Evolutionary conservation across 2,113 vertebrate species (phyloP).

Genomic region (Piaya cayana): DNA sequence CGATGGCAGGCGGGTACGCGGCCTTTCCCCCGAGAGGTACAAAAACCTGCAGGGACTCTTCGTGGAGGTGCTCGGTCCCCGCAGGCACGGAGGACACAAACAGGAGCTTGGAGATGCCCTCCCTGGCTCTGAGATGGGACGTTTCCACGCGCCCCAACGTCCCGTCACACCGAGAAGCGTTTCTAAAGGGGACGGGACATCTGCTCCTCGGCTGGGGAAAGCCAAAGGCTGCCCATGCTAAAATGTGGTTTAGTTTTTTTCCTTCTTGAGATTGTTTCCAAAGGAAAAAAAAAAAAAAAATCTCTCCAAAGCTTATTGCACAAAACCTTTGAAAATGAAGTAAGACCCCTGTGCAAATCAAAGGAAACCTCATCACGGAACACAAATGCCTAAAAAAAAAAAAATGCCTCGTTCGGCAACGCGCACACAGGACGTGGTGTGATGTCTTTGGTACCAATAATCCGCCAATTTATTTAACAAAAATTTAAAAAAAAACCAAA

Average conservation of each 20-base stretch:
- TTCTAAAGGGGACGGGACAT: neutral
- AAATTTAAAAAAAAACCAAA: neutral
- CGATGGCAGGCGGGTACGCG: neutral
- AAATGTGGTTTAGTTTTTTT: slow-evolving; percentile 33
- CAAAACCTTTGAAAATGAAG: slow-evolving; percentile 1
- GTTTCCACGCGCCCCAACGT: neutral
- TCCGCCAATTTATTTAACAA: slow-evolving; percentile 27
- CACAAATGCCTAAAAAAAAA: neutral
- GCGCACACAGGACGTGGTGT: neutral
- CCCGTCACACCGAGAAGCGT: neutral
- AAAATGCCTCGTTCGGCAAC: neutral
- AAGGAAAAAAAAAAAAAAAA: neutral
- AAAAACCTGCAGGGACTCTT: neutral
- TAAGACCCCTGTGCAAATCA: slow-evolving; percentile 19
- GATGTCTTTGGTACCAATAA: slow-evolving; percentile 56
- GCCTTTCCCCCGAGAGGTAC: neutral
- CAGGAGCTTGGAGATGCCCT: neutral
- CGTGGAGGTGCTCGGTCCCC: neutral
- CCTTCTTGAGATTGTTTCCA: neutral
- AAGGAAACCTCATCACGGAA: slow-evolving; percentile 37
- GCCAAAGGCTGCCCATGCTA: slow-evolving; percentile 20
- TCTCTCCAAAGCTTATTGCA: slow-evolving; percentile 15
- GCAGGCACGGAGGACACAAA: neutral
- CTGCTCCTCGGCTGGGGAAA: neutral
- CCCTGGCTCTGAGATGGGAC: neutral